Base-by-base conservation (phyloP, 2,797 vertebrate species). In the Amphiprion clarkii region DNA sequence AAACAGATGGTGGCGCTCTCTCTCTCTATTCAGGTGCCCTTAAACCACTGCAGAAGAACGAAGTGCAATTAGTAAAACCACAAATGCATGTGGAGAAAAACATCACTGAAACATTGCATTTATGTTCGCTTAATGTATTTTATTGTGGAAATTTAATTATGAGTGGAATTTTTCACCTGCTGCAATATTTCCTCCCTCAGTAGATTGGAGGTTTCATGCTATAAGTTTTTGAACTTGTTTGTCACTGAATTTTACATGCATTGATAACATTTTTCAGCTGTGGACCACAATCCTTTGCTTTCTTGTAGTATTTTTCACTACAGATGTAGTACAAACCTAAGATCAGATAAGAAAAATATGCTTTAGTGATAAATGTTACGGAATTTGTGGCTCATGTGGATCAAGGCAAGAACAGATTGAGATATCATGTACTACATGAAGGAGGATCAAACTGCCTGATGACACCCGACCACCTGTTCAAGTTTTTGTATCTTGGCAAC, bases 1-100 rank as follows among this genome's bases (percentile, higher is more conserved):
- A 14, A 64, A 69, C 53, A 68, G 31, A 58, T 68, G 51, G 40
- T 64, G 60, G 27, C 10, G 36, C 36, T 39, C 36, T 11, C 36
- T 11, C 36, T 39, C 36, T 39, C 5, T 36, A 51, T 44, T 46
- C 14, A 49, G 8, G 10, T 39, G 36, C 36, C 36, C 10, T 39
- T 39, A 6, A 44, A 48, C 49, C 49, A 27, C 39, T 27, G 42
- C 13, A 56, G 23, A 68, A 48, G 10, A 48, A 39, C 7, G 17
- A 16, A 21, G 36, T 23, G 33, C 12, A 65, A 56, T 33, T 33
- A 12, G 55, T 58, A 19, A 49, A 49, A 58, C 17, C 21, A 48
- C 21, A 33, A 25, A 49, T 49, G 14, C 11, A 36, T 23, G 3
- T 27, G 3, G 17, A 10, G 27, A 39, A 33, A 39, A 58, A 19